Base-by-base conservation (phyloP, 2,888 invertebrate genomes). In the Philaethria dido region DNA sequence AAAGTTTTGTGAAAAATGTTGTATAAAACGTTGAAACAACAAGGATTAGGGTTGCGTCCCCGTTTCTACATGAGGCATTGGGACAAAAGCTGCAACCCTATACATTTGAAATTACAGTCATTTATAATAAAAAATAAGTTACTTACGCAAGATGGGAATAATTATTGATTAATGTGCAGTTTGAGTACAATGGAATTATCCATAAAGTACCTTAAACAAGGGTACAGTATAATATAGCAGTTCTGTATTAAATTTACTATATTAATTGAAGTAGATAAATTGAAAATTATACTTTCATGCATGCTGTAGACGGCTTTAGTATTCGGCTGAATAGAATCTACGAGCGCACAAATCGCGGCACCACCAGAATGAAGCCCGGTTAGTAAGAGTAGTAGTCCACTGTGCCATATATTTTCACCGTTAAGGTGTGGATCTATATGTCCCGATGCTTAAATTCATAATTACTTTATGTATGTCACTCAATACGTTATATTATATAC, bases 181-280 rank as follows among this genome's bases (percentile, higher is more conserved):
- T 88, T 0, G 91, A 89, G 76, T 87, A 90, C 84, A 92, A 82
- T 2, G 92, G 91, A 71, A 92, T 78, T 71, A 88, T 77, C 92
- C 92, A 92, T 64, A 90, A 70, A 39, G 81, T 81, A 77, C 89
- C 92, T 92, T 63, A 22, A 70, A 71, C 50, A 0, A 33, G 47
- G 33, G 13, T 45, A 33, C 29, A 2, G 2, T 29, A 4, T 25
- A 42, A 22, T 47, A 33, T 18, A 6, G 16, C 6, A 33, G 13
- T n/a, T 0, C 16, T 6, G 16, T 50, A 1, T 14, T 33, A 52
- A 22, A 62, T 42, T 33, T 20, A 48, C 39, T 50, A 42, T 6
- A 42, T 22, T 8, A 57, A 22, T 42, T 22, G 22, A 1, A 13
- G 8, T 47, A 44, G n/a, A n/a, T n/a, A 20, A 48, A 62, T 11